These are phyloP conservation scores for Syrphus vitripennis DNA, from an alignment of 2,888 invertebrate species.

Conservation along the genomic window DNA sequence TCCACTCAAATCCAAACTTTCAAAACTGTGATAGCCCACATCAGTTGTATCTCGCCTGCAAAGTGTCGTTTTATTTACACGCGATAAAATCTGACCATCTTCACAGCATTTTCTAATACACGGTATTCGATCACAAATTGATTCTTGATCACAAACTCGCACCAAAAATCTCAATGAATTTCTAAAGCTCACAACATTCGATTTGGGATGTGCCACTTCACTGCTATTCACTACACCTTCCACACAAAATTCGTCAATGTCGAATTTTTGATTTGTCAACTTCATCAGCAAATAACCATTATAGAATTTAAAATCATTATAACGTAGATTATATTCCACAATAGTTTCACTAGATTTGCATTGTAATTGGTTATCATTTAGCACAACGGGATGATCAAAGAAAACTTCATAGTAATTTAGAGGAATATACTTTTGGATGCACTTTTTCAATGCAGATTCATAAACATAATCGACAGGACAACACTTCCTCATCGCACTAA, in stretches of 20 bases:
- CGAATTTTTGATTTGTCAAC: conserved; percentile 69
- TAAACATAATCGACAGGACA: conserved; percentile 77
- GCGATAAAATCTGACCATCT: conserved; percentile 76
- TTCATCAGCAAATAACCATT: conserved; percentile 73
- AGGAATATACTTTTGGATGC: conserved; percentile 71
- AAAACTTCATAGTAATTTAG: conserved; percentile 74
- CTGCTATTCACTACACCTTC: conserved; percentile 74
- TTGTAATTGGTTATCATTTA: conserved; percentile 74
- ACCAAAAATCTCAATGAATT: conserved; percentile 72
- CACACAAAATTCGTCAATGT: conserved; percentile 76
- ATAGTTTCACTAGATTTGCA: conserved; percentile 75
- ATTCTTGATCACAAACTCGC: conserved; percentile 74
- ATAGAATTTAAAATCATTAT: conserved; percentile 73
- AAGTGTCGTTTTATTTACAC: conserved; percentile 75
- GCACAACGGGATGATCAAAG: conserved; percentile 74
- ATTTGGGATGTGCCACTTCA: conserved; percentile 29
- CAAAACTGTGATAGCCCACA: conserved; percentile 75
- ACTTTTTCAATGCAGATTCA: conserved; percentile 72
- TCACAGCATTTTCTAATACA: conserved; percentile 79
- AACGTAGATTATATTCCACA: conserved; percentile 76
- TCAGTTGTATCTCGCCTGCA: conserved; percentile 75
- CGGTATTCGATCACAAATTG: conserved; percentile 75
- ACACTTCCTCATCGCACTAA: conserved; percentile 77
- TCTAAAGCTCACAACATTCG: conserved; percentile 44
- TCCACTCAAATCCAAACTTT: conserved; percentile 75